Percentiles rank a stretch among this genome's conserved stretches.
Conservation (phyloP, 2,113 vertebrate species). For the Actenoides lindsayi region DNA sequence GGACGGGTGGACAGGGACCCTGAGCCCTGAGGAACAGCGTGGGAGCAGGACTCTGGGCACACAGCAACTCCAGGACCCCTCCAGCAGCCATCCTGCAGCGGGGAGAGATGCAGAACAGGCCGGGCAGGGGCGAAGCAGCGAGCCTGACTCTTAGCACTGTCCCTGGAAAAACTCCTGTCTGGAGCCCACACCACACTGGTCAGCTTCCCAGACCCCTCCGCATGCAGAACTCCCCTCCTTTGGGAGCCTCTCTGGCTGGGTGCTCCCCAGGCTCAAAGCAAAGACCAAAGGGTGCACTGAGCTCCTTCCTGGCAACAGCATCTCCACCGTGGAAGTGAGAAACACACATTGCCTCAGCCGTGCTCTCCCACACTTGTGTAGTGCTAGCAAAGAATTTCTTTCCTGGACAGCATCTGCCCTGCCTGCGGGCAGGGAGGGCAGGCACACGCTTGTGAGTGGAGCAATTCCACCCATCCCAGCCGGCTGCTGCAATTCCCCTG, state of each 20-base stretch:
- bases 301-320: not conserved
- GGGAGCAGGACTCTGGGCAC: rapidly evolving
- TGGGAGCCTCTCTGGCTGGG: not conserved
- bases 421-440: not conserved
- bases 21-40: rapidly evolving
- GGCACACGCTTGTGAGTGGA: rapidly evolving
- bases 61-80: rapidly evolving
- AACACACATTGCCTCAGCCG: rapidly evolving
- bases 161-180: not conserved
- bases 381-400: not conserved
- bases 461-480: not conserved
- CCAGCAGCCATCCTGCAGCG: rapidly evolving
- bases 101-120: not conserved
- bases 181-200: not conserved
- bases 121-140: not conserved
- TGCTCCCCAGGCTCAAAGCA: not conserved
- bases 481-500: rapidly evolving
- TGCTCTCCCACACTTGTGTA: rapidly evolving
- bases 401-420: not conserved
- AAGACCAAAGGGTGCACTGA: not conserved
- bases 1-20: rapidly evolving
- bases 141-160: rapidly evolving
- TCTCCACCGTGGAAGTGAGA: not conserved
- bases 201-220: not conserved
- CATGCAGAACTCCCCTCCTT: not conserved